Evolutionary conservation across 2,113 vertebrate species (phyloP), one percentile per base, ranked within the genome.

Genomic region (Prochilodus magdalenae): DNA sequence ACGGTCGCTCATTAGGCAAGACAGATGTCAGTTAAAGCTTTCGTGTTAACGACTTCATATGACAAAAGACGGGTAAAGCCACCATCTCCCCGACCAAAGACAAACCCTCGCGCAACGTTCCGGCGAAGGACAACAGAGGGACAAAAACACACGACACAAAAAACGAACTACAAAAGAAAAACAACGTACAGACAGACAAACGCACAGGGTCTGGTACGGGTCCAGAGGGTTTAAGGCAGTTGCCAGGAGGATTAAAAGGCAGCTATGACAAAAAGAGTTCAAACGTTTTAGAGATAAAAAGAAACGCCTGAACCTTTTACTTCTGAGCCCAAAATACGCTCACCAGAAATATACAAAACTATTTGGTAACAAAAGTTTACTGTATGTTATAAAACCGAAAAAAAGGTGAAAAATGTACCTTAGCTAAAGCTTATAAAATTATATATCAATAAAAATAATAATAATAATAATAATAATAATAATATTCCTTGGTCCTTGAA

Each of bases 341-440:
- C 82, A 75, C n/a, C 84, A 57, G 60, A 86, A 80, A 72, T 85
- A 84, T 94, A 94, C 89, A 88, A 94, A 94, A 93, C 93, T 95
- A 95, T 95, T 96, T 95, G 95, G 95, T 96, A 95, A 96, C 93
- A 96, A 96, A 97, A 94, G 89, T 93, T 90, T 94, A 94, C 94
- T 96, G 95, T 94, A 94, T 90, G 94, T 92, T 91, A 89, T 93
- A 92, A 94, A 94, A 97, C 92, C 84, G 95, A 95, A 94, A 95
- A 96, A 95, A 93, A 94, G 85, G 90, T 95, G 93, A 96, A 96
- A 86, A 95, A 95, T 96, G 96, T 98, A 98, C 97, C 97, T 96
- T 94, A 89, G 93, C 95, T 96, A 97, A 97, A 97, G 95, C 93
- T 96, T 96, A 96, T 95, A 95, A 95, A 96, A 97, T 95, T 96